Base-by-base conservation (phyloP, 2,888 invertebrate genomes). In the Ischnura elegans region DNA sequence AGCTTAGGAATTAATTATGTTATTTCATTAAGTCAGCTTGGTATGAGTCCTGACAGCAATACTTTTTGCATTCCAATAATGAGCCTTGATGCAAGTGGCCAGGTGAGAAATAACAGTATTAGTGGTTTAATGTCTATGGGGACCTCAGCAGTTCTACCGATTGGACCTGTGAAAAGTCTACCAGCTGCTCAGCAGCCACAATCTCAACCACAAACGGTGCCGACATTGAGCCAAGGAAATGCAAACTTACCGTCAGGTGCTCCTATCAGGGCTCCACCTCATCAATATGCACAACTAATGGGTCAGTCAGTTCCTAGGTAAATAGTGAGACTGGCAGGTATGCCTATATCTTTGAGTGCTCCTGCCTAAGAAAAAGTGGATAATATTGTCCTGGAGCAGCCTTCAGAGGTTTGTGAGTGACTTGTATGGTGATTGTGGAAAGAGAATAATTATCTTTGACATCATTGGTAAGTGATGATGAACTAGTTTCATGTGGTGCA, bases 31-130 rank as follows among this genome's bases (percentile, higher is more conserved):
- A 97, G 97, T 2, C 97, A 97, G 94, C 96, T 96, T 0, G 95
- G 95, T 16, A 95, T 95, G 10, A 96, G 96, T 94, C 95, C 96
- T 0, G 97, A 97, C 66, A 61, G n/a, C 47, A 97, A 97, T 6
- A 97, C 97, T 94, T 98, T 97, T 94, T 98, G 97, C 21, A 96
- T 98, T 93, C 98, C 98, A 1, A 97, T 98, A 94, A 97, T 97
- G 93, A 97, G 97, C 1, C 97, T 97, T 93, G 97, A 97, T 95
- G 97, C 97, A 94, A 96, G 97, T 94, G n/a, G 43, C 0, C 90
- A 55, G 13, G 76, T 36, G 16, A 96, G 97, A 94, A 97, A 97
- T 95, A 97, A 97, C 0, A 96, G 96, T 93, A 95, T 97, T 87
- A 96, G 96, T 87, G 97, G 96, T 95, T 96, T 97, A 94, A 97